Evolutionary conservation across 2,113 vertebrate species (phyloP), one percentile per base, ranked within the genome.

Genomic region (Paratilapia polleni): DNA sequence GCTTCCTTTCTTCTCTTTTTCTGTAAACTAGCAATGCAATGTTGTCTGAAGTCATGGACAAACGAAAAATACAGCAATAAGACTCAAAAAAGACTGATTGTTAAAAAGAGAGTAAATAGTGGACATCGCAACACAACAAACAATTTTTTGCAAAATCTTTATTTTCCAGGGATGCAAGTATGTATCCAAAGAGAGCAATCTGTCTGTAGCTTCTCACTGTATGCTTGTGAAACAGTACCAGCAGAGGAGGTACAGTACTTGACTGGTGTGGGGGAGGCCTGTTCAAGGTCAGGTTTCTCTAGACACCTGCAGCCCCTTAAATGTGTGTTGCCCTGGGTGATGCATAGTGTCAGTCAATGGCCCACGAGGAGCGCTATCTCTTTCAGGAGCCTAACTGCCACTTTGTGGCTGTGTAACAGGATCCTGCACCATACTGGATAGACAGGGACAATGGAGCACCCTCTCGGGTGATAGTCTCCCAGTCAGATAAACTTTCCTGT

Each of bases 361-460:
- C 88, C 92, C 87, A 80, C 43, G 88, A 93, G 88, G 87, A 93
- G 93, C 7, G 88, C 92, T 93, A 93, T 93, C 94, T 95, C 90
- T 96, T 96, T 95, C 93, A 93, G 84, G 85, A 92, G 88, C 82
- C 92, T 92, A 91, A 95, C 91, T 81, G 91, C 91, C 93, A 95
- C 94, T 94, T 92, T 95, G 94, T 93, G 94, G 64, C 85, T 56
- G 73, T 24, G 95, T 94, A 95, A 95, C 92, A 90, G 88, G 94
- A 96, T 96, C 95, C 91, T 43, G 86, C 82, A 76, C 83, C 87
- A 73, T 90, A 78, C 81, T 89, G 91, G 86, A 90, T 81, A 74
- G 82, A 91, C 78, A 73, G 56, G 88, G 81, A 96, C 95, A 96
- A 96, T 93, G 86, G 89, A 80, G 84, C 8, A 38, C 78, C 89